phyloP scores from a whole-genome alignment of 2,888 invertebrate species.

The Periphyllus acericola region DNA sequence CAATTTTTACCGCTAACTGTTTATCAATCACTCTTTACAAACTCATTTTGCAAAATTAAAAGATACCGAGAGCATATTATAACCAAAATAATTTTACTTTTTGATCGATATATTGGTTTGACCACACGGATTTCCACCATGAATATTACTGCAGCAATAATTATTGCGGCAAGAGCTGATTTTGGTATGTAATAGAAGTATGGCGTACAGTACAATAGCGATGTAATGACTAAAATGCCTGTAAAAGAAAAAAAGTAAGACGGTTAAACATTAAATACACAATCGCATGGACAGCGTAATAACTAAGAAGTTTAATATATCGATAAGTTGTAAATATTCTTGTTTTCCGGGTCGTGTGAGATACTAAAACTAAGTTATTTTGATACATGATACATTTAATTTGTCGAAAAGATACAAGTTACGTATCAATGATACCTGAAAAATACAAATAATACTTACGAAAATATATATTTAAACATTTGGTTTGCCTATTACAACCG shows the following conservation, averaged over 20 bases:
- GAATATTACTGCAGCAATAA: constrained; percentile 90
- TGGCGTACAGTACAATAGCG: constrained; percentile 86
- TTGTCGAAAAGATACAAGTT: too few relatives aligned
- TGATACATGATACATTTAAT: too few relatives aligned
- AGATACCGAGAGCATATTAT: constrained; percentile 85
- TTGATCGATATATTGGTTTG: constrained; percentile 88
- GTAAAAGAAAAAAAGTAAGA: constrained; percentile 64
- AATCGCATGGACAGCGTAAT: neutral
- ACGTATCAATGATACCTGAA: too few relatives aligned
- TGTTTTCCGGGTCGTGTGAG: too few relatives aligned
- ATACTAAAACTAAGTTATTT: too few relatives aligned
- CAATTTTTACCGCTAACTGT: too few relatives aligned
- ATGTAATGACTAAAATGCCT: constrained; percentile 82
- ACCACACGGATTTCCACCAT: constrained; percentile 90
- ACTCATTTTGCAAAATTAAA: neutral
- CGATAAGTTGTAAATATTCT: too few relatives aligned
- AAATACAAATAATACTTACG: too few relatives aligned
- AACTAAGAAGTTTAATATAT: too few relatives aligned
- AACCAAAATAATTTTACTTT: constrained; percentile 72
- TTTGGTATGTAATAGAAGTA: constrained; percentile 89
- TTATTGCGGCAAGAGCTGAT: constrained; percentile 86
- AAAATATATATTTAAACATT: too few relatives aligned
- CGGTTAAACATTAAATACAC: neutral
- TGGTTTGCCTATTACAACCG: too few relatives aligned
- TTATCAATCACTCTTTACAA: too few relatives aligned